phyloP scores from a whole-genome alignment of 2,888 invertebrate genomes.

The Sinopyrophorus schimmeli region DNA sequence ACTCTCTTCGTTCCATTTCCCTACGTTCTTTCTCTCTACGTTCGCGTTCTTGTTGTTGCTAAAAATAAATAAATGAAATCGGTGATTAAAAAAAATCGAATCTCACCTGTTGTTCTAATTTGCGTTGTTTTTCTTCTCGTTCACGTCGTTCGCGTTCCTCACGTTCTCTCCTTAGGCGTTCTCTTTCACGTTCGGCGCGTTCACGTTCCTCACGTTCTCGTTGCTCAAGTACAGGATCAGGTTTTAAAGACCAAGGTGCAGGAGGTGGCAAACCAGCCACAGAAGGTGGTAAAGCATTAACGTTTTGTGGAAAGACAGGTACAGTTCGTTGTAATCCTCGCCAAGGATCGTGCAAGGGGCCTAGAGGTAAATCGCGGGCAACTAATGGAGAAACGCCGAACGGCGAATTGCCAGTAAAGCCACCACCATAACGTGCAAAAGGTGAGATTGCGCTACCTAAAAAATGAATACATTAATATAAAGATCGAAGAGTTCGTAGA shows the following conservation, averaged over 20 bases:
- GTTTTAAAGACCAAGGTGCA: constrained; percentile 67
- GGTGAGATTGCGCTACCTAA: constrained; percentile 73
- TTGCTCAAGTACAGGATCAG: constrained; percentile 66
- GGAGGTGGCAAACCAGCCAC: constrained; percentile 54
- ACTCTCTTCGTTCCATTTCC: constrained; percentile 59
- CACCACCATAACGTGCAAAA: constrained; percentile 74
- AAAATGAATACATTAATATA: constrained; percentile 40
- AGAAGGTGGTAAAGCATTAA: constrained; percentile 56
- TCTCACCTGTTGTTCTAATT: constrained; percentile 58
- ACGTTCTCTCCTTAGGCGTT: constrained; percentile 60
- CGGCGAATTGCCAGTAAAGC: constrained; percentile 56
- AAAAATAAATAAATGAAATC: constrained; percentile 23
- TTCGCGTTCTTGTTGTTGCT: constrained; percentile 55
- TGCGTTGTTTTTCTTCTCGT: constrained; percentile 56
- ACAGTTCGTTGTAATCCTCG: constrained; percentile 67
- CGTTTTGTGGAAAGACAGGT: constrained; percentile 59
- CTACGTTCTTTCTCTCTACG: constrained; percentile 57
- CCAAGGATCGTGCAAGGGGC: constrained; percentile 68
- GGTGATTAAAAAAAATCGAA: not conserved
- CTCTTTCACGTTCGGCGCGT: constrained; percentile 62
- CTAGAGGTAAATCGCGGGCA: constrained; percentile 52
- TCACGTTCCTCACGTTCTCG: constrained; percentile 67
- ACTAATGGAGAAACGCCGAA: constrained; percentile 73
- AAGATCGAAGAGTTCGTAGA: constrained; percentile 12
- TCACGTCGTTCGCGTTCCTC: constrained; percentile 65